These are phyloP conservation scores for Allobates femoralis DNA, from an alignment of 2,797 vertebrate genomes.

Conservation along the genomic window DNA sequence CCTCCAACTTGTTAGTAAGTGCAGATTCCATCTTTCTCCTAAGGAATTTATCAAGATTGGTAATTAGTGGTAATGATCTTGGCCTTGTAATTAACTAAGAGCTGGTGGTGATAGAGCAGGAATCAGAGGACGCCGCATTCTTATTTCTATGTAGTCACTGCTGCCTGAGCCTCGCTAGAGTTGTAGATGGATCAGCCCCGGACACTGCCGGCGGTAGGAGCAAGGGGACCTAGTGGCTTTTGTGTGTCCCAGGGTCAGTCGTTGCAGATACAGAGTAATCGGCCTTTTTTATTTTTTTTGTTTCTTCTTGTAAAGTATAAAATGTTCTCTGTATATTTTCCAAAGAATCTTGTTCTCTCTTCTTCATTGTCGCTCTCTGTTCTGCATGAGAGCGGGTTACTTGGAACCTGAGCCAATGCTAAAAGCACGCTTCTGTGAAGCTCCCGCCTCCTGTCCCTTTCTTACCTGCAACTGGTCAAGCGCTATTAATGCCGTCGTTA, in stretches of 20 bases:
- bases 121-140: neutral
- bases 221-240: neutral
- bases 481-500: constrained; percentile 30
- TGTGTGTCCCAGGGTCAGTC: constrained; percentile 47
- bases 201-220: neutral
- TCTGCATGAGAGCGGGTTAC: neutral
- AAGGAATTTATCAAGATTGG: neutral
- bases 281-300: constrained; percentile 46
- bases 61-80: neutral
- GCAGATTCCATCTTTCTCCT: no score
- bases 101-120: neutral
- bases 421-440: constrained; percentile 56
- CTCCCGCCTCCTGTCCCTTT: neutral
- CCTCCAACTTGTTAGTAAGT: no score
- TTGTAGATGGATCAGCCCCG: neutral
- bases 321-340: constrained; percentile 62
- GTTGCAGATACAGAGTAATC: neutral
- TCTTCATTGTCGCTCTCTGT: constrained; percentile 33
- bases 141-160: neutral
- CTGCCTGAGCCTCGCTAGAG: neutral
- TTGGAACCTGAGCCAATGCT: neutral
- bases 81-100: neutral
- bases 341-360: constrained; percentile 48
- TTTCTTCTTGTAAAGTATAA: constrained; percentile 49
- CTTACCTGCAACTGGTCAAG: neutral